Percentiles rank a stretch among this genome's conserved stretches.
These are phyloP conservation scores for Sminthopsis crassicaudata DNA, from an alignment of 2,113 vertebrate species.

Conservation along the genomic window DNA sequence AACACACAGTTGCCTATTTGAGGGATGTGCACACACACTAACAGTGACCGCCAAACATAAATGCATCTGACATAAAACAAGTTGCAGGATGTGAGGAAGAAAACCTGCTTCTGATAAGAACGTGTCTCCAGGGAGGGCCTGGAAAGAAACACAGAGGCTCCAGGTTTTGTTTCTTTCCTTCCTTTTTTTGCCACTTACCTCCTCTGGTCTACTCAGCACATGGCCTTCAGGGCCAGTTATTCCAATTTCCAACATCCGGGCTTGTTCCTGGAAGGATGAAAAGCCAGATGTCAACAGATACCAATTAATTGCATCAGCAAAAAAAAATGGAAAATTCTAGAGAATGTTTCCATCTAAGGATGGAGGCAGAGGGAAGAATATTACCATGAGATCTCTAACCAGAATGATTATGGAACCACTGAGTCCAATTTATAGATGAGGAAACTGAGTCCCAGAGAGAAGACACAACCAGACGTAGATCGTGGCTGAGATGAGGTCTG, in stretches of 20 bases:
- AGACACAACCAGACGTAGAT: not conserved
- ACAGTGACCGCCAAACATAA: not conserved
- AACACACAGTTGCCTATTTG: not conserved
- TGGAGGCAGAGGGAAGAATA: not conserved
- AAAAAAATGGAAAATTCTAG: not conserved
- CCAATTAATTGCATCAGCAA: not conserved
- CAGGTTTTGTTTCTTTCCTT: not conserved
- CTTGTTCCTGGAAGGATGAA: conserved; percentile 89
- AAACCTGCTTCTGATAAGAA: fast-evolving
- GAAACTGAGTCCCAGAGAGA: not conserved
- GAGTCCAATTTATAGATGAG: not conserved
- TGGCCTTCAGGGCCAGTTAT: conserved; percentile 97
- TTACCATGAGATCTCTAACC: not conserved
- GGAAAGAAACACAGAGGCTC: not conserved
- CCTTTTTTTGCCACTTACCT: conserved; percentile 83
- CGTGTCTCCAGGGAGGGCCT: not conserved
- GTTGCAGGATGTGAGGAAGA: not conserved
- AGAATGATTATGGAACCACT: not conserved
- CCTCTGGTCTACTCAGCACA: conserved; percentile 95
- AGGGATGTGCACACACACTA: fast-evolving
- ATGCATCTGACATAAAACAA: not conserved
- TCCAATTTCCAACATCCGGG: conserved; percentile 95
- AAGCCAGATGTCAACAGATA: conserved; percentile 32
- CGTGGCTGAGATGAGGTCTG: not conserved
- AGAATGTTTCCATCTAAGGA: not conserved